Conservation (phyloP, 1,140 invertebrate species). For the Camponotus vicinus region DNA sequence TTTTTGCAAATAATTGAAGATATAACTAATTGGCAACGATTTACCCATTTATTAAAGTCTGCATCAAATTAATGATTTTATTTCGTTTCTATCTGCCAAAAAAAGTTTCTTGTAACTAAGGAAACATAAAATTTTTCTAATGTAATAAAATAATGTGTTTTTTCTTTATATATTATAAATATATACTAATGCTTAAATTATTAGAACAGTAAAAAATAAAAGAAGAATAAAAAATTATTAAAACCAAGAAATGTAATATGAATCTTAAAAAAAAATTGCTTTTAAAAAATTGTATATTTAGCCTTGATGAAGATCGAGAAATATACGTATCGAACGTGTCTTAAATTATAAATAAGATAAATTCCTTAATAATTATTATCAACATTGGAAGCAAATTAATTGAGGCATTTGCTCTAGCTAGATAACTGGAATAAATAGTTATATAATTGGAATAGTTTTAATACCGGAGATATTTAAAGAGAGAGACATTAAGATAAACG, state of each 20-base stretch:
- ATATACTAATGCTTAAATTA: neutral
- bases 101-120: no score
- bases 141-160: neutral
- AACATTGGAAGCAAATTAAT: neutral
- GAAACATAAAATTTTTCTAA: no score
- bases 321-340: no score
- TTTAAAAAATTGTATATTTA: no score
- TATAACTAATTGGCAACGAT: neutral
- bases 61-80: no score
- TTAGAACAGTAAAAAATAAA: neutral
- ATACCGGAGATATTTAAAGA: neutral
- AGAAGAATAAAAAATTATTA: neutral
- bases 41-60: no score
- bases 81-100: no score
- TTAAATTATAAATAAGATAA: no score
- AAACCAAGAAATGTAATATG: neutral
- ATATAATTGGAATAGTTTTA: neutral
- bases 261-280: neutral
- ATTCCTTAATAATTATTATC: neutral
- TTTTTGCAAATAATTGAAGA: neutral
- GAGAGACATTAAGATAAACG: neutral
- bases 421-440: no score
- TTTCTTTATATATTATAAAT: neutral
- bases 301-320: no score
- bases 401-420: neutral